Percentiles rank a stretch among this genome's conserved stretches.
These are phyloP conservation scores for Drosophila quadrilineata DNA, from an alignment of 1,140 invertebrate species.

Conservation along the genomic window DNA sequence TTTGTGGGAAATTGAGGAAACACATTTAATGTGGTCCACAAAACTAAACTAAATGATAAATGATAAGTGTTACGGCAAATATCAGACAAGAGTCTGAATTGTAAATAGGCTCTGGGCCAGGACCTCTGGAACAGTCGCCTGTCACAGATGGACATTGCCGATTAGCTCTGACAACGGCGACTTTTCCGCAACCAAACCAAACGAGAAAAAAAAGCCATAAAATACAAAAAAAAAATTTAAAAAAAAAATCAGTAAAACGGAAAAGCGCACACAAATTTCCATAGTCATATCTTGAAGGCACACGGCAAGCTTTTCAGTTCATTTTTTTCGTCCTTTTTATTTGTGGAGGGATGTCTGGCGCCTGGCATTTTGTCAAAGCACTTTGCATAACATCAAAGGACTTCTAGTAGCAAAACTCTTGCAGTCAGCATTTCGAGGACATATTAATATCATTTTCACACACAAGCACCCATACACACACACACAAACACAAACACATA, in stretches of 20 bases:
- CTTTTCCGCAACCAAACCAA: constrained; percentile 13
- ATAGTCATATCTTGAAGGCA: constrained; percentile 23
- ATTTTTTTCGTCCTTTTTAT: neutral
- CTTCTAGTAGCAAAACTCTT: constrained; percentile 19
- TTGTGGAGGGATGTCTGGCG: constrained; percentile 29
- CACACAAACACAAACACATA: no score
- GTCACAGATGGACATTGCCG: constrained; percentile 64
- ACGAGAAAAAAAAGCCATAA: neutral
- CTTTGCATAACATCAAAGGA: constrained; percentile 48
- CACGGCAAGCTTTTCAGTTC: constrained; percentile 15
- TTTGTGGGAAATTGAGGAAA: constrained; percentile 65
- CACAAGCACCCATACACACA: no score
- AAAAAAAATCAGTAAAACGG: constrained; percentile 4
- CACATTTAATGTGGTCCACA: constrained; percentile 58
- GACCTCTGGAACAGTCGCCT: constrained; percentile 52
- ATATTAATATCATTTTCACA: constrained; percentile 45
- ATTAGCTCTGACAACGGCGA: constrained; percentile 49
- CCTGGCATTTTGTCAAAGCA: constrained; percentile 65
- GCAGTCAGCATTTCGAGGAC: constrained; percentile 34
- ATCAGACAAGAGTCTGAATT: constrained; percentile 34
- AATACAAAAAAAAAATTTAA: neutral
- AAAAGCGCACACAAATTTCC: constrained; percentile 19
- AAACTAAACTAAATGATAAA: constrained; percentile 71
- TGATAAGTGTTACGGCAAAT: constrained; percentile 47
- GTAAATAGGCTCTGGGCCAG: constrained; percentile 6